A percentile compares a stretch with the other conserved stretches of the same genome.
These are phyloP conservation scores for Tolmerus cingulatus DNA, from an alignment of 2,888 invertebrate genomes.

Conservation along the genomic window DNA sequence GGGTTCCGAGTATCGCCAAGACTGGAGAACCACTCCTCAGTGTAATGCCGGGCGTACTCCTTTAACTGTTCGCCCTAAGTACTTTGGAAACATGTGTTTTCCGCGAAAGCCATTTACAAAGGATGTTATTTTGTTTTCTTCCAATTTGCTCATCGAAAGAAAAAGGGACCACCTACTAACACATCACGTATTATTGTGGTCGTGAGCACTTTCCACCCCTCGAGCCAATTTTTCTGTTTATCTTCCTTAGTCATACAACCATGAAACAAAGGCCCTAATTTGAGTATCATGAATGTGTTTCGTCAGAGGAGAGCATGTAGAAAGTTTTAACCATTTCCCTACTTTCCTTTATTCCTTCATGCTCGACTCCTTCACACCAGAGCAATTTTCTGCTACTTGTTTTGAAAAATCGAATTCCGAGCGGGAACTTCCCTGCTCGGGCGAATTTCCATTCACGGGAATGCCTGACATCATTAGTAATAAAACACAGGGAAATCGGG, in stretches of 20 bases:
- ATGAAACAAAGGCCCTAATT: slow-evolving; percentile 37
- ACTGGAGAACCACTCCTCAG: not conserved
- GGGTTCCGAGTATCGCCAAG: not conserved
- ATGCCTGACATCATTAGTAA: not conserved
- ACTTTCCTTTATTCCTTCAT: not conserved
- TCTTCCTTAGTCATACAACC: slow-evolving; percentile 21
- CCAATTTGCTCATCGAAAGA: slow-evolving; percentile 35
- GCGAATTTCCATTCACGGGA: not conserved
- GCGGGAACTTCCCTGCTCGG: not conserved
- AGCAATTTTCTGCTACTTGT: not conserved
- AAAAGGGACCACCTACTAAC: not conserved
- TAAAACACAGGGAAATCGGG: slow-evolving; percentile 19
- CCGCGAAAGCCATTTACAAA: slow-evolving; percentile 40
- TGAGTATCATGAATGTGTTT: slow-evolving; percentile 30
- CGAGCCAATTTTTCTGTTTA: slow-evolving; percentile 25
- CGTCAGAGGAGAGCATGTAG: not conserved
- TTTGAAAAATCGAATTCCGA: not conserved
- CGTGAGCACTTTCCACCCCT: slow-evolving; percentile 20
- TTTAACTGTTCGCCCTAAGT: slow-evolving; percentile 43
- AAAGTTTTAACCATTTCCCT: not conserved
- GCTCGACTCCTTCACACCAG: slow-evolving; percentile 25
- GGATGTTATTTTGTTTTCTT: slow-evolving; percentile 44
- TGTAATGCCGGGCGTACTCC: not conserved
- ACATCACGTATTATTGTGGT: not conserved
- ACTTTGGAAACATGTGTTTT: slow-evolving; percentile 42